Evolutionary conservation across 2,888 invertebrate genomes (phyloP), one percentile per base, ranked within the genome.

Genomic region (Epinotia bilunana): DNA sequence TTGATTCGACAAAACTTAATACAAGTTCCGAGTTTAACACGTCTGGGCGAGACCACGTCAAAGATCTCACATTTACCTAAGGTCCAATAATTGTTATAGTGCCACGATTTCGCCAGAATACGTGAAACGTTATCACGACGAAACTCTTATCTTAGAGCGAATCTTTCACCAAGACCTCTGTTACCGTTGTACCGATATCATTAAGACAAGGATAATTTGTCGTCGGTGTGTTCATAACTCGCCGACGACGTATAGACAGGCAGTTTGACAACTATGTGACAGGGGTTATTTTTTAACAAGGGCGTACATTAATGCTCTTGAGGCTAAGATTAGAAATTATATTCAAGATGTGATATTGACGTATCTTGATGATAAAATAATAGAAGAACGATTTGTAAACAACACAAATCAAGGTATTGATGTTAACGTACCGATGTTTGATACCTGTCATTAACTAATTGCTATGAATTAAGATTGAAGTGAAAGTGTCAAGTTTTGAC

Each of bases 161-260:
- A 65, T 49, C 46, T 65, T 58, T 58, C 28, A 57, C 9, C 18
- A 12, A 65, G 65, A 65, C 65, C 58, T 64, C 23, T 53, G 67
- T 23, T n/a, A 13, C 18, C 39, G n/a, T 63, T 49, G 58, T 49
- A 63, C 64, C 23, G 6, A 60, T 49, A 23, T 39, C 71, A 75
- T 75, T 72, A 71, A n/a, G n/a, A 6, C 65, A 72, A 72, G 75
- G 75, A 75, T 71, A 75, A 75, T 75, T 72, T 72, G 75, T 75
- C 75, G 74, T 64, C 74, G 12, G 67, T 55, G 60, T 39, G 70
- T 64, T 71, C 57, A 75, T 75, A 75, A 72, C 75, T 75, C 53
- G 71, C 39, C 55, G 72, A 62, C 33, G 72, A 67, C 75, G 33
- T 72, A 64, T 53, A 63, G 75, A 72, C 72, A 72, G 46, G 57